Evolutionary conservation across 2,797 vertebrate genomes (phyloP).

Genomic region (Hirundo rustica): DNA sequence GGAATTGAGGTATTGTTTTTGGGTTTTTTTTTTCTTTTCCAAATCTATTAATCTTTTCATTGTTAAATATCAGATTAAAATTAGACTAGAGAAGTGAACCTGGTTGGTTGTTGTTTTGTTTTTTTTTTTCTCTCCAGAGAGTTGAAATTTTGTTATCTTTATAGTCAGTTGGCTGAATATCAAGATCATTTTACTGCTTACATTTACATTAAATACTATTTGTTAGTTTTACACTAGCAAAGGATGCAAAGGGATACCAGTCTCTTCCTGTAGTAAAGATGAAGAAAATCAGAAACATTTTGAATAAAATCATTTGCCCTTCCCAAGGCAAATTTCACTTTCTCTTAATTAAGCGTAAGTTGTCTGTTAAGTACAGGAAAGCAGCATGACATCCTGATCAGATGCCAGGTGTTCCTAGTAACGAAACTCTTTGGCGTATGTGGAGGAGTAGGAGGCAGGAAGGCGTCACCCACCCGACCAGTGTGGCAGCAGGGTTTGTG

Average conservation of each 20-base stretch:
- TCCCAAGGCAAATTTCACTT: neutral
- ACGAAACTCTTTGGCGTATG: neutral
- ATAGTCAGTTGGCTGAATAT: neutral
- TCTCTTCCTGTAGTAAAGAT: neutral
- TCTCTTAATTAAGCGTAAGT: neutral
- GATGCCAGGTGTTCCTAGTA: neutral
- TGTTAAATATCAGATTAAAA: neutral
- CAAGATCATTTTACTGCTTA: neutral
- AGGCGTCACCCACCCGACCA: accelerated
- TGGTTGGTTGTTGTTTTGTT: neutral
- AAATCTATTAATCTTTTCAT: neutral
- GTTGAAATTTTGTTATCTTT: neutral
- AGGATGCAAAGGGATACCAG: accelerated
- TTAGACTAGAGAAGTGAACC: neutral
- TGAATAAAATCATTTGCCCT: neutral
- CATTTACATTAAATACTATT: neutral
- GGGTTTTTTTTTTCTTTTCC: neutral
- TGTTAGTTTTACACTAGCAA: neutral
- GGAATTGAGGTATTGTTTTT: neutral
- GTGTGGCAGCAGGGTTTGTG: accelerated
- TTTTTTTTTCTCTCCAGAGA: neutral
- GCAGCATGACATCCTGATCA: neutral
- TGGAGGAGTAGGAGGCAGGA: neutral
- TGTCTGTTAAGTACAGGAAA: neutral
- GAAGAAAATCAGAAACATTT: neutral